Evolutionary conservation across 2,797 vertebrate genomes (phyloP).

Genomic region (Melanotaenia boesemani): DNA sequence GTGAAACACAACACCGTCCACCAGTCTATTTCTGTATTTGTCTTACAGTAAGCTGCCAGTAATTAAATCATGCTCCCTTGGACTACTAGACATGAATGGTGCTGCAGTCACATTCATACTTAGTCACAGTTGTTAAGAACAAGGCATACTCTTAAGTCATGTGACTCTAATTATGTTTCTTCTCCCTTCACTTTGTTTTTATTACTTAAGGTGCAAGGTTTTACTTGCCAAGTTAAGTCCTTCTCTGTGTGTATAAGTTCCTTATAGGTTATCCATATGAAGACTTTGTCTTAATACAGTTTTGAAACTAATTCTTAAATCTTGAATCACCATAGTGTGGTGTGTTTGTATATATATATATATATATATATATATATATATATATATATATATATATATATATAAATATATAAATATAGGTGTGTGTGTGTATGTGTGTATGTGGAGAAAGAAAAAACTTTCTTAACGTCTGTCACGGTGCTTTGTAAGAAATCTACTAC

Average conservation of each 20-base stretch:
- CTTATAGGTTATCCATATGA: conserved; percentile 19
- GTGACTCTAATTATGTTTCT: conserved; percentile 58
- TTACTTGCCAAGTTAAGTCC: neutral
- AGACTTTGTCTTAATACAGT: conserved; percentile 28
- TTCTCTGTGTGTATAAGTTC: neutral
- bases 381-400: neutral
- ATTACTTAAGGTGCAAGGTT: conserved; percentile 31
- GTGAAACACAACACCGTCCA: conserved; percentile 81
- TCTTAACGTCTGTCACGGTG: conserved; percentile 31
- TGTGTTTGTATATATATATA: too few relatives aligned
- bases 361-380: too few relatives aligned
- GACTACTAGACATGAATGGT: conserved; percentile 62
- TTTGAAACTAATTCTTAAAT: conserved; percentile 28
- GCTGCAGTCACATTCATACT: conserved; percentile 61
- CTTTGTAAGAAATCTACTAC: conserved; percentile 44
- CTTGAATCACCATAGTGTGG: conserved; percentile 14
- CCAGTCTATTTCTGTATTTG: conserved; percentile 80
- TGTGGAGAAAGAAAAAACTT: neutral
- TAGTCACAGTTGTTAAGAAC: conserved; percentile 58
- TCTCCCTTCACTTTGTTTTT: conserved; percentile 48
- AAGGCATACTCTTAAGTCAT: conserved; percentile 49
- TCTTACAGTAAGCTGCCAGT: conserved; percentile 79
- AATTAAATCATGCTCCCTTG: conserved; percentile 82
- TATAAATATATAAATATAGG: neutral
- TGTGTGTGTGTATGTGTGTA: too few relatives aligned